phyloP scores from a whole-genome alignment of 2,113 vertebrate genomes.

The Pomatostomus ruficeps region DNA sequence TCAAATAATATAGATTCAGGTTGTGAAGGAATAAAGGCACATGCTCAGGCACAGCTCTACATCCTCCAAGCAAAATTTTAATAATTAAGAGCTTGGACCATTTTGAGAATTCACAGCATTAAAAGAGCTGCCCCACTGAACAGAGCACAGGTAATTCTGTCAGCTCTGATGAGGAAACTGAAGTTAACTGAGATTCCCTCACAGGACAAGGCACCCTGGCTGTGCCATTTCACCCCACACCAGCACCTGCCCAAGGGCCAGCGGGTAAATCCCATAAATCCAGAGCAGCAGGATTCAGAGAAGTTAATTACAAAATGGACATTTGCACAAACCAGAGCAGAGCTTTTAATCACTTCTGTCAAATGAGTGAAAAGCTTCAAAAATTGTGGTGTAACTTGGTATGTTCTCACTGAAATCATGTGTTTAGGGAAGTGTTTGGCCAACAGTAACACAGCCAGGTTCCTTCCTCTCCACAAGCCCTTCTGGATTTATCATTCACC shows the following conservation, averaged over 20 bases:
- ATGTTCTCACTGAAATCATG: not conserved
- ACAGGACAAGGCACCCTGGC: not conserved
- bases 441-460: not conserved
- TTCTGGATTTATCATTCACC: not conserved
- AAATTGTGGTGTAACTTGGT: not conserved
- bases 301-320: not conserved
- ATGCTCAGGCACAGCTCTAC: not conserved
- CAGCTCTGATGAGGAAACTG: not conserved
- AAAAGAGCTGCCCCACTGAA: not conserved
- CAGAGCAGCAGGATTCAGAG: no score
- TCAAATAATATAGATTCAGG: not conserved
- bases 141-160: not conserved
- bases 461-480: not conserved
- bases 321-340: not conserved
- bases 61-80: not conserved
- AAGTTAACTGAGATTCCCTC: not conserved
- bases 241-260: not conserved
- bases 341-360: not conserved
- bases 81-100: not conserved
- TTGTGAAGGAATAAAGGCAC: not conserved
- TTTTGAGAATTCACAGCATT: not conserved
- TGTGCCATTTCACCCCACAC: not conserved
- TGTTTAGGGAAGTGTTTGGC: not conserved
- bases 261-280: not conserved
- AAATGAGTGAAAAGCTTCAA: not conserved